These are phyloP conservation scores for Pavo muticus DNA, from an alignment of 2,113 vertebrate genomes.

Conservation along the genomic window DNA sequence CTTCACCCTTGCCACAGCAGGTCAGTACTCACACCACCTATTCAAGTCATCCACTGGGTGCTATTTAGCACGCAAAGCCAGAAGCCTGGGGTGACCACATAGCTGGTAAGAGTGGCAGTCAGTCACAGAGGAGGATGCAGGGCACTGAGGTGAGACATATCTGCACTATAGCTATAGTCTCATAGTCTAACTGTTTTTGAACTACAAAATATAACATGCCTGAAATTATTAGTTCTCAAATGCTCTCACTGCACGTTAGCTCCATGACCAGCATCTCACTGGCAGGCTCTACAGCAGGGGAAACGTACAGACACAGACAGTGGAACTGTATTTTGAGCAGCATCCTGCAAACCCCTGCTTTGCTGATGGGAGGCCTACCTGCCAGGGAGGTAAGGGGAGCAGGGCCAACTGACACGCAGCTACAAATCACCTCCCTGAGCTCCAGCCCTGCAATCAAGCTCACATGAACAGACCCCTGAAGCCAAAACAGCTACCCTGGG, in stretches of 20 bases:
- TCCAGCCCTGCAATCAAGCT: not conserved
- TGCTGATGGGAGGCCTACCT: not conserved
- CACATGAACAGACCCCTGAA: not conserved
- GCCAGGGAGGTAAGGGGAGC: not conserved
- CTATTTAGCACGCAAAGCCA: not conserved
- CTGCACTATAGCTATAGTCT: not conserved
- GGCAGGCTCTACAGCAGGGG: not conserved
- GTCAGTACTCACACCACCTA: not conserved
- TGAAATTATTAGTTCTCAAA: not conserved
- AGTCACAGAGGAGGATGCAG: not conserved
- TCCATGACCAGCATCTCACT: not conserved
- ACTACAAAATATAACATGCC: not conserved
- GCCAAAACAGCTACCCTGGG: not conserved
- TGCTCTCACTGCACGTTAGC: not conserved
- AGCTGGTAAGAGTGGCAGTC: not conserved
- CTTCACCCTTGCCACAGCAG: not conserved
- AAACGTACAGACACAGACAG: not conserved
- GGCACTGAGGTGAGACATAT: not conserved
- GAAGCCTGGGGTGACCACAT: not conserved
- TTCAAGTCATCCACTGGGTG: not conserved
- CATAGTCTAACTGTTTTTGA: not conserved
- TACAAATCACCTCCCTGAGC: not conserved
- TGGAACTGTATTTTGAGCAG: not conserved
- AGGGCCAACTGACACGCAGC: not conserved
- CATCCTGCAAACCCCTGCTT: not conserved